phyloP scores from a whole-genome alignment of 2,797 vertebrate genomes.

The Chrysolophus pictus region DNA sequence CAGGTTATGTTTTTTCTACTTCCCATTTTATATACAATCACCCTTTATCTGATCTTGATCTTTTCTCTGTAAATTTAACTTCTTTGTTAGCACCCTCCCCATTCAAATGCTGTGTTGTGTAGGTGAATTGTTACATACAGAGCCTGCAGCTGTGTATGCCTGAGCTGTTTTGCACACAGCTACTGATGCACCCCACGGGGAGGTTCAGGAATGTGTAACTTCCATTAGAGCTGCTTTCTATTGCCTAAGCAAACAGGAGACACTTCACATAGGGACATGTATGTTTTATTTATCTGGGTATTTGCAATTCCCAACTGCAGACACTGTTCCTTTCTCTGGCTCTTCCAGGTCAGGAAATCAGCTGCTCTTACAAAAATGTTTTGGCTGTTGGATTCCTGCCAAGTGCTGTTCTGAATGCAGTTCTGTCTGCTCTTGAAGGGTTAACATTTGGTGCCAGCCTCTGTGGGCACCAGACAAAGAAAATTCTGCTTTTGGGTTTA shows the following conservation, averaged over 20 bases:
- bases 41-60: neutral
- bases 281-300: neutral
- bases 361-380: neutral
- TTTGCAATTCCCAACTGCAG: neutral
- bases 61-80: neutral
- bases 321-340: neutral
- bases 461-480: constrained; percentile 1
- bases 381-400: neutral
- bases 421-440: neutral
- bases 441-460: constrained; percentile 19
- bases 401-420: neutral
- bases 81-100: neutral
- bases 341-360: neutral
- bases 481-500: constrained; percentile 32
- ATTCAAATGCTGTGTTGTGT: neutral
- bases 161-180: neutral
- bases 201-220: neutral
- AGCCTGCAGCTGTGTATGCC: neutral
- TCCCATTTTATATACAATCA: neutral
- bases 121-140: neutral
- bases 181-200: neutral
- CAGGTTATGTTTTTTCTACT: neutral
- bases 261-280: neutral
- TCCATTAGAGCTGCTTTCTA: neutral
- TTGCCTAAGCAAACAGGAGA: neutral